Conservation (phyloP, 2,113 vertebrate genomes). For the Thunnus maccoyii region DNA sequence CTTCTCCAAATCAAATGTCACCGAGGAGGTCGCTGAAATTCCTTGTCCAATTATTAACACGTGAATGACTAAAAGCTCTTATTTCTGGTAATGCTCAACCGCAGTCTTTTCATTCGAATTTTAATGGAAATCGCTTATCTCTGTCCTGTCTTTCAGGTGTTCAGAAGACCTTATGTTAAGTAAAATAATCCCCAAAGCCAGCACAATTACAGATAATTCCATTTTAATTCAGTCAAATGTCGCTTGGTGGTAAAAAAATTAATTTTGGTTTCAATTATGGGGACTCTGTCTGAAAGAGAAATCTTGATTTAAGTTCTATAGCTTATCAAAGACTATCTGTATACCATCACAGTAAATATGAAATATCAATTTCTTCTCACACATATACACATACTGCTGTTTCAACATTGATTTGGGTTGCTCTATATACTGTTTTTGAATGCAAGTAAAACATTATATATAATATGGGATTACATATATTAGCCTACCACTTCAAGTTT, state of each 20-base stretch:
- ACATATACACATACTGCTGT: neutral
- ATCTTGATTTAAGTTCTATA: conserved; percentile 47
- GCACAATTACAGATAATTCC: conserved; percentile 82
- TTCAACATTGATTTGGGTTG: neutral
- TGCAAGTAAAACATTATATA: neutral
- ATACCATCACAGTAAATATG: neutral
- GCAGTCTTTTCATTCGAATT: conserved; percentile 71
- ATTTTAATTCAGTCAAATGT: conserved; percentile 79
- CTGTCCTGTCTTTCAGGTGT: conserved; percentile 78
- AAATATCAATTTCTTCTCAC: neutral
- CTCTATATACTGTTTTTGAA: neutral
- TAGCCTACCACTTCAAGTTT: neutral
- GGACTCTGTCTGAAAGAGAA: conserved; percentile 28
- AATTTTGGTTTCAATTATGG: conserved; percentile 78
- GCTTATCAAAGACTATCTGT: conserved; percentile 15
- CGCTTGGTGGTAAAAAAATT: conserved; percentile 51
- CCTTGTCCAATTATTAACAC: conserved; percentile 73
- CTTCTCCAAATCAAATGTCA: conserved; percentile 72
- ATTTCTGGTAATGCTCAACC: conserved; percentile 73
- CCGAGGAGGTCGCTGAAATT: conserved; percentile 58
- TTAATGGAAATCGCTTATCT: conserved; percentile 83
- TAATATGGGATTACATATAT: neutral
- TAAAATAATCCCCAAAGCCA: conserved; percentile 83
- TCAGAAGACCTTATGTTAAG: conserved; percentile 76
- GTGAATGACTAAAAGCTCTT: conserved; percentile 76